Evolutionary conservation across 2,888 invertebrate species (phyloP).

Genomic region (Nomada fabriciana): DNA sequence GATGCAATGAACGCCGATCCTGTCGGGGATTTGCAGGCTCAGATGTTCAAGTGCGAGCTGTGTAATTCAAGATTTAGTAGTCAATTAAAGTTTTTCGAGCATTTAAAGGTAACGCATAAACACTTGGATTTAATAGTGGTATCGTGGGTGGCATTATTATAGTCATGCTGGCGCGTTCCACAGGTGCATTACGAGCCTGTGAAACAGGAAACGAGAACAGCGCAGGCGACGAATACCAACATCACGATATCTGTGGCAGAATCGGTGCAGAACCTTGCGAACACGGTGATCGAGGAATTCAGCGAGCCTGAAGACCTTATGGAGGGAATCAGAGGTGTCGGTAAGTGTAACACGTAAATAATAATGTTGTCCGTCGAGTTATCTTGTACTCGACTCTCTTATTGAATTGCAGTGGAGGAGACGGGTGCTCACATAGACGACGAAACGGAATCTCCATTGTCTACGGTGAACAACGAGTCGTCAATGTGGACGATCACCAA

Average conservation of each 20-base stretch:
- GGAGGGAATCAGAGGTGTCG: constrained; percentile 93
- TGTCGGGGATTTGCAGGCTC: constrained; percentile 83
- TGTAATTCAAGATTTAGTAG: constrained; percentile 91
- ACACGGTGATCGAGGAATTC: constrained; percentile 90
- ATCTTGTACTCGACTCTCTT: neutral
- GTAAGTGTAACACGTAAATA: constrained; percentile 84
- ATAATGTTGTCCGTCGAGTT: neutral
- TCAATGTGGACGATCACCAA: constrained; percentile 79
- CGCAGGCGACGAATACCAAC: constrained; percentile 81
- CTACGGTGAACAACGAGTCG: constrained; percentile 74
- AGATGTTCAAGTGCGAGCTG: constrained; percentile 90
- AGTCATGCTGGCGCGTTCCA: neutral
- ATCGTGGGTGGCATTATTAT: too few species aligned
- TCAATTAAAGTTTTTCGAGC: constrained; percentile 94
- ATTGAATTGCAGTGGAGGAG: constrained; percentile 78
- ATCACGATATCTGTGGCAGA: constrained; percentile 76
- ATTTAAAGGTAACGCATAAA: constrained; percentile 87
- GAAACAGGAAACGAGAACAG: constrained; percentile 80
- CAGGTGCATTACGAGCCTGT: constrained; percentile 83
- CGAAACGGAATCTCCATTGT: constrained; percentile 79
- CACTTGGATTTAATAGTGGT: too few species aligned
- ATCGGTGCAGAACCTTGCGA: constrained; percentile 77
- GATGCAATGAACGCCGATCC: constrained; percentile 64
- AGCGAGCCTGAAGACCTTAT: constrained; percentile 94
- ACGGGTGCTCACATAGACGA: constrained; percentile 84